Base-by-base conservation (phyloP, 2,113 vertebrate genomes). In the Phrynosoma platyrhinos region DNA sequence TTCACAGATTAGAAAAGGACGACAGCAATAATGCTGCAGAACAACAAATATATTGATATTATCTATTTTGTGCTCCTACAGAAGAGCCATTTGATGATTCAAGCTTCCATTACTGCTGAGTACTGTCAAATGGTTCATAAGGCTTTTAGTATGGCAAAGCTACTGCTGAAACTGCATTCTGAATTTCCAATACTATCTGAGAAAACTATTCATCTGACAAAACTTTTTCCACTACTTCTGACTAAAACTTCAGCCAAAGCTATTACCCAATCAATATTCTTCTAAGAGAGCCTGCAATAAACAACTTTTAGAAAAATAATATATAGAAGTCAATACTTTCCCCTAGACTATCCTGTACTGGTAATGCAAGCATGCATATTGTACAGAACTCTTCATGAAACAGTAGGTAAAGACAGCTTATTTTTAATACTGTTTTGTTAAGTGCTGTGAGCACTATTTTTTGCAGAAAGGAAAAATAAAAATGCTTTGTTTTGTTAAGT, bases 121-220 rank as follows among this genome's bases (percentile, higher is more conserved):
- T 64, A 55, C 5, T 27, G 14, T 36, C 23, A 71, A 87, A 75
- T 20, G 71, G 30, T 66, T 82, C 79, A 76, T n/a, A 82, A 82
- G 58, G 40, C 58, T 87, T 87, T 87, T 87, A 87, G 79, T 82
- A 82, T 87, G 55, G 58, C 58, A 87, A 66, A 66, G 62, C 23
- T 76, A 6, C 8, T 76, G 86, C 79, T 76, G 71, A 82, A 82
- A 66, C 25, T 66, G 72, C 71, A 87, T 16, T 87, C 55, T 62
- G 23, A n/a, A 66, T 62, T 82, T 76, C 40, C 71, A 87, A 82
- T 74, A 64, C 27, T 32, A 66, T 23, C 40, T 25, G 18, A 66
- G 36, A 85, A 87, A 79, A 87, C 13, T 79, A 36, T 80, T 80
- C 52, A 82, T 25, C 69, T 66, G 6, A 32, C 12, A 32, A n/a